Base-by-base conservation (phyloP, 1,140 invertebrate genomes). In the Teleopsis dalmanni region DNA sequence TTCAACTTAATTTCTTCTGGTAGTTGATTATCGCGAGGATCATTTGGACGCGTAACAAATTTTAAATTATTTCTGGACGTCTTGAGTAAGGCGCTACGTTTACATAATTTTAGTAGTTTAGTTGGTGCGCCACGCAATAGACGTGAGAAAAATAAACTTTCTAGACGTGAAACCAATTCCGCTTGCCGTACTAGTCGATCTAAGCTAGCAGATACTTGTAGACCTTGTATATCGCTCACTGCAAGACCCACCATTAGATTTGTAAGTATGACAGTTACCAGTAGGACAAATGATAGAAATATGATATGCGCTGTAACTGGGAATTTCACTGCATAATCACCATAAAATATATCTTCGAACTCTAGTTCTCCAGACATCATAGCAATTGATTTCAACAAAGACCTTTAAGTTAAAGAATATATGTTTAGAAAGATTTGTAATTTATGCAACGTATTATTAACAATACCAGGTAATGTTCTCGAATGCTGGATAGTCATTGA, bases 321-420 rank as follows among this genome's bases (percentile, higher is more conserved):
- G 62, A 83, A 72, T 41, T 80, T 71, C 1, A 75, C 68, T 2
- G 50, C 45, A 21, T 58, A 56, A 31, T 82, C 72, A 14, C 78
- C 74, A 57, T 85, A 89, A 59, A 91, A 90, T 42, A 88, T 81
- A 50, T 88, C 85, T 59, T 90, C 87, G 56, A 86, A 91, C 62
- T 91, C 87, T 23, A 91, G 67, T 60, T 91, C 85, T 0, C 88
- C 88, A 0, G 87, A 86, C 87, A 92, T 89, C 88, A 92, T 91
- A 35, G 90, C 84, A 3, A 91, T 79, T 0, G 85, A 85, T 72
- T 91, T 91, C 0, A 91, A 63, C 1, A 89, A 58, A 1, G 78
- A 77, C 45, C 79, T 56, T 5, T 14, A 18, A 26, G 11, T 38
- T 31, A 2, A 23, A 19, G 22, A 51, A 25, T 10, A n/a, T 14